Evolutionary conservation across 2,888 invertebrate genomes (phyloP).

Genomic region (Lasioglossum vierecki): DNA sequence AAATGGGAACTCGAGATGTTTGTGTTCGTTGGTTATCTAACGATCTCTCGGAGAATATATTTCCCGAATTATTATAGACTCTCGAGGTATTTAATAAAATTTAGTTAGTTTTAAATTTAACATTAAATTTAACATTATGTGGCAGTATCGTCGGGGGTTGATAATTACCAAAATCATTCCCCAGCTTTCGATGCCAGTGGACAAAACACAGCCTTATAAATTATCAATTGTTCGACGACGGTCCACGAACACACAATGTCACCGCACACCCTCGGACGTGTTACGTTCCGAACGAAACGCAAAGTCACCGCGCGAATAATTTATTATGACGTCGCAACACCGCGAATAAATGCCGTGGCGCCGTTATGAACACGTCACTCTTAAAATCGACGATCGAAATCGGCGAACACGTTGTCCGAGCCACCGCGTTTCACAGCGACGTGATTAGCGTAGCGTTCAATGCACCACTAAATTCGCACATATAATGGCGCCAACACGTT

Average conservation of each 20-base stretch:
- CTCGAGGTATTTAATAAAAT: neutral
- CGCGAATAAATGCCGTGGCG: neutral
- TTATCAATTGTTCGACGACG: slow-evolving; percentile 18
- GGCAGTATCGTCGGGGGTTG: neutral
- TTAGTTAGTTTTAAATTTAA: too few relatives aligned
- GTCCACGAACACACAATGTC: slow-evolving; percentile 22
- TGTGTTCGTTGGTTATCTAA: neutral
- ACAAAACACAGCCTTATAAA: slow-evolving; percentile 9
- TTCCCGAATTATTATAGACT: neutral
- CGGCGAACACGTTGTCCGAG: neutral
- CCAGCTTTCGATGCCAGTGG: neutral
- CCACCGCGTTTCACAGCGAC: neutral
- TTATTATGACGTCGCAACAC: slow-evolving; percentile 27
- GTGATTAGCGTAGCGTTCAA: slow-evolving; percentile 3
- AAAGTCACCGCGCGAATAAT: slow-evolving; percentile 36
- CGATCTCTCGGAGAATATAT: neutral
- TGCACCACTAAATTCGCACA: neutral
- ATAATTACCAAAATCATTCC: slow-evolving; percentile 7
- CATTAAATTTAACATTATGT: neutral
- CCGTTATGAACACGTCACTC: neutral
- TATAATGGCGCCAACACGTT: neutral
- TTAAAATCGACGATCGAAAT: slow-evolving; percentile 20
- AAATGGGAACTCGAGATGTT: neutral
- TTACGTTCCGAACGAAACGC: slow-evolving; percentile 18
- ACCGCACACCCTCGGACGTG: slow-evolving; percentile 2